These are phyloP conservation scores for Leptinotarsa tumamoca DNA, from an alignment of 2,888 invertebrate genomes.

Conservation along the genomic window DNA sequence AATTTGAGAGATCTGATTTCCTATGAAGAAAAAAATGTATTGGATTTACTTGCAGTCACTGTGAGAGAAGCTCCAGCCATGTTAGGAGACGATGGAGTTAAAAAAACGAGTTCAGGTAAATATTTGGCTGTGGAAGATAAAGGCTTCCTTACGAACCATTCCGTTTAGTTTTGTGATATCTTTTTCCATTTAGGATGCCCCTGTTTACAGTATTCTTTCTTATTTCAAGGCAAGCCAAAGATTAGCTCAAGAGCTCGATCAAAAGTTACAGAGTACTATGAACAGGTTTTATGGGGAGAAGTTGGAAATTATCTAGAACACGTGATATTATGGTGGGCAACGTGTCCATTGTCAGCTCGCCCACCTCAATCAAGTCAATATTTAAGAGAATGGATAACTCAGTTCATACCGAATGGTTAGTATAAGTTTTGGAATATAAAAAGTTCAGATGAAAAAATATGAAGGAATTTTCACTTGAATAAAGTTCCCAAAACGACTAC, in stretches of 20 bases:
- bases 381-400: constrained; percentile 74
- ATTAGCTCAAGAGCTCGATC: constrained; percentile 72
- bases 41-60: constrained; percentile 72
- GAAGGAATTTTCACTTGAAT: too few relatives aligned
- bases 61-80: constrained; percentile 72
- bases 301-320: constrained; percentile 85
- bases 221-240: constrained; percentile 70
- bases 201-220: not conserved
- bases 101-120: constrained; percentile 67
- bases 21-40: constrained; percentile 77
- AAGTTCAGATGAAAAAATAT: too few relatives aligned
- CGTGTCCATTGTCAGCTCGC: constrained; percentile 77
- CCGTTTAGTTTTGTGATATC: not conserved
- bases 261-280: constrained; percentile 78
- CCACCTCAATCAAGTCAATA: constrained; percentile 75
- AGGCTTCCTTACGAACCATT: too few relatives aligned
- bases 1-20: constrained; percentile 72
- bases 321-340: constrained; percentile 86
- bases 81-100: constrained; percentile 73
- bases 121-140: not conserved
- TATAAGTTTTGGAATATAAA: not conserved
- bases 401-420: constrained; percentile 72
- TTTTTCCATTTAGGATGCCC: not conserved
- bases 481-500: too few relatives aligned
- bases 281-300: constrained; percentile 83